Conservation (phyloP, 2,113 vertebrate genomes). For the Bagarius yarrelli region DNA sequence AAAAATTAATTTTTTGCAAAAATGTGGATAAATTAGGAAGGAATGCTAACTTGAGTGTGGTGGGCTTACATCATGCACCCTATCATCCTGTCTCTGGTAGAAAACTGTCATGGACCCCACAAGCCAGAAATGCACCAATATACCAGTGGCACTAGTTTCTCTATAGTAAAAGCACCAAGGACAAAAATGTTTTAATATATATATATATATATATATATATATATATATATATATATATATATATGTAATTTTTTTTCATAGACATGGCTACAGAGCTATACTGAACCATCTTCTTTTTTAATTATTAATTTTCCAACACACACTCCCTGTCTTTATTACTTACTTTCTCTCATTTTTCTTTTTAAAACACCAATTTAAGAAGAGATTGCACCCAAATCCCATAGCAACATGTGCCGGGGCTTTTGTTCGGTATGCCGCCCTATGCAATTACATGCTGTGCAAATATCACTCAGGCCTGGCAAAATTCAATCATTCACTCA, state of each 20-base stretch:
- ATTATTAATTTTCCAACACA: conserved; percentile 48
- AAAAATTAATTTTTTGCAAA: not conserved
- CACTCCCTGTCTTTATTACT: conserved; percentile 22
- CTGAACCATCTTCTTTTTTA: conserved; percentile 58
- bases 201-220: no score
- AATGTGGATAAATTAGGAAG: not conserved
- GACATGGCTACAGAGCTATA: conserved; percentile 55
- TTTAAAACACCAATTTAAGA: conserved; percentile 86
- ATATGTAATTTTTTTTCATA: conserved; percentile 46
- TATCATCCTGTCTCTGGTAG: conserved; percentile 11
- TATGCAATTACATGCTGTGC: conserved; percentile 85
- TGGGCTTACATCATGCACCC: conserved; percentile 14
- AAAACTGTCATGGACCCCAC: conserved; percentile 29
- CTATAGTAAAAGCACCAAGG: conserved; percentile 57
- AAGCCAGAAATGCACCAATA: conserved; percentile 27
- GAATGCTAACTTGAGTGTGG: not conserved
- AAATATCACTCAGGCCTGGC: conserved; percentile 84
- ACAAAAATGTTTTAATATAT: conserved; percentile 44
- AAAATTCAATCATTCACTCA: conserved; percentile 85
- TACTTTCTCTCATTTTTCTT: conserved; percentile 38
- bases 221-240: conserved; percentile 19
- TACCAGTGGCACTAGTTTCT: conserved; percentile 62
- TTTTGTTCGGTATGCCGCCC: conserved; percentile 80
- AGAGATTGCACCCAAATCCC: conserved; percentile 82
- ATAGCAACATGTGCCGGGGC: conserved; percentile 72